Evolutionary conservation across 2,888 invertebrate species (phyloP).

Genomic region (Dolichomitus sp.): DNA sequence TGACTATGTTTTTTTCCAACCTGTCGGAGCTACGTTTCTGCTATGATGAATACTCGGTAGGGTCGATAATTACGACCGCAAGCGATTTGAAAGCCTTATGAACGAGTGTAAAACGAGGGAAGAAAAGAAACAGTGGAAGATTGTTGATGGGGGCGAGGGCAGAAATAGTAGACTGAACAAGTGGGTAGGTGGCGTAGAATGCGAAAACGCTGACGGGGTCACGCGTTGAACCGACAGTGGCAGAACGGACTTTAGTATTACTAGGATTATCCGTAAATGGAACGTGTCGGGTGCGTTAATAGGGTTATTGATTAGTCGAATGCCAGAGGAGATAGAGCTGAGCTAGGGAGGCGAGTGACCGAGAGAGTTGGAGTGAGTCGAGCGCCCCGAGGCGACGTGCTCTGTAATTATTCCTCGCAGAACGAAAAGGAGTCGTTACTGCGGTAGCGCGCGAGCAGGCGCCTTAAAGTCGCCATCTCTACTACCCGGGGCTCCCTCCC

Average conservation of each 20-base stretch:
- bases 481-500: slow-evolving; percentile 47
- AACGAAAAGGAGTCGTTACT: slow-evolving; percentile 78
- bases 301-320: slow-evolving; percentile 77
- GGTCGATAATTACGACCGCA: slow-evolving; percentile 51
- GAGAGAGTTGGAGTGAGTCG: slow-evolving; percentile 35
- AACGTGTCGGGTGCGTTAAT: slow-evolving; percentile 75
- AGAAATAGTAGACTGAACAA: slow-evolving; percentile 60
- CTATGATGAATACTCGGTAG: slow-evolving; percentile 27
- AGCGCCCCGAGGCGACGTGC: slow-evolving; percentile 67
- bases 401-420: slow-evolving; percentile 77
- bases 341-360: slow-evolving; percentile 30
- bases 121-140: slow-evolving; percentile 13
- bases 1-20: slow-evolving; percentile 26
- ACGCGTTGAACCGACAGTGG: slow-evolving; percentile 61
- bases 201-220: slow-evolving; percentile 63
- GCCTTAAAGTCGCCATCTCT: slow-evolving; percentile 76
- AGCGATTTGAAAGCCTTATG: slow-evolving; percentile 19
- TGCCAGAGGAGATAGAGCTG: slow-evolving; percentile 68
- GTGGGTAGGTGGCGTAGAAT: slow-evolving; percentile 50
- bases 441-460: slow-evolving; percentile 70
- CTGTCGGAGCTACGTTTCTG: slow-evolving; percentile 45
- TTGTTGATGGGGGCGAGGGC: slow-evolving; percentile 39
- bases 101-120: slow-evolving; percentile 33
- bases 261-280: slow-evolving; percentile 74
- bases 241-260: slow-evolving; percentile 66